A percentile compares a stretch with the other conserved stretches of the same genome.
Conservation (phyloP, 2,888 invertebrate genomes). For the Dynastes maya region DNA sequence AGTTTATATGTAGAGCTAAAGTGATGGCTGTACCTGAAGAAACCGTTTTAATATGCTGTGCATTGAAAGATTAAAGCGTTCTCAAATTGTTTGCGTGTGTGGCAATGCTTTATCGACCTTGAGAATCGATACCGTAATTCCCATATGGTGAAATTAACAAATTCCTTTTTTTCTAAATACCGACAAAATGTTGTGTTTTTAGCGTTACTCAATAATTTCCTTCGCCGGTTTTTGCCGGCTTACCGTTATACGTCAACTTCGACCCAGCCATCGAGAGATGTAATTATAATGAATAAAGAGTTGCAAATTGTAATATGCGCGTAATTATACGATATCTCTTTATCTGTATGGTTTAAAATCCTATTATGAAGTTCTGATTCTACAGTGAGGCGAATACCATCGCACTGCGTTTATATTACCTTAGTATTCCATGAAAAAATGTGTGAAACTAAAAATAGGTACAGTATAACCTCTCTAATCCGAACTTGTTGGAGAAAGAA, state of each 20-base stretch:
- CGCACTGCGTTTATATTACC: no score
- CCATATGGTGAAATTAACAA: constrained; percentile 24
- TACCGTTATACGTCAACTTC: neutral
- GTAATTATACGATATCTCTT: no score
- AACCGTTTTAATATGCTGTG: constrained; percentile 10
- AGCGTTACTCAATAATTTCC: constrained; percentile 20
- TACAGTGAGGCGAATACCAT: no score
- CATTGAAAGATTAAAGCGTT: constrained; percentile 11
- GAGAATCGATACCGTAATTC: constrained; percentile 42
- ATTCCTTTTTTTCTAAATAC: constrained; percentile 25
- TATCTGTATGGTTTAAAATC: no score
- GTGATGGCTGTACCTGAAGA: neutral
- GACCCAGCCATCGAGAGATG: no score
- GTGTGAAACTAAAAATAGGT: no score
- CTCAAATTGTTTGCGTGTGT: neutral
- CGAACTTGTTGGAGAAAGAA: no score
- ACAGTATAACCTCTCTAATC: no score
- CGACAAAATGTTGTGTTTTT: constrained; percentile 15
- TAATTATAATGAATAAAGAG: no score
- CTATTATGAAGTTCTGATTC: no score
- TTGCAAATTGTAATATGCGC: no score
- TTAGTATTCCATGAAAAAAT: no score
- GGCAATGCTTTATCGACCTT: constrained; percentile 26
- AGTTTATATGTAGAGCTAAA: constrained; percentile 3
- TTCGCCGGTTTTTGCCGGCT: neutral